Percentiles rank a stretch among this genome's conserved stretches.
Conservation (phyloP, 2,888 invertebrate species). For the Uloborus plumipes region DNA sequence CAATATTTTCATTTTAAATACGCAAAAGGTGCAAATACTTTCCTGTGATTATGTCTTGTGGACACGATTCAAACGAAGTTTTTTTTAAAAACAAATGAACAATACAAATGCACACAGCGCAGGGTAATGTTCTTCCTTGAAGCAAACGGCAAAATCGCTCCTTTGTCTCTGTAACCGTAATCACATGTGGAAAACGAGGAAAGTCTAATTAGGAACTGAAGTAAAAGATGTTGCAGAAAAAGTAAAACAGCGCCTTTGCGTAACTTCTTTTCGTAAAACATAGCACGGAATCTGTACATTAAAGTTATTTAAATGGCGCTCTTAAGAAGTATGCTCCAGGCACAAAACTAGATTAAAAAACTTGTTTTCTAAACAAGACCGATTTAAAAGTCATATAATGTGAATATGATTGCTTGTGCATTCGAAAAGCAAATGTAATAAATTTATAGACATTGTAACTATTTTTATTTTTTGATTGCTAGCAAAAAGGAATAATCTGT, state of each 20-base stretch:
- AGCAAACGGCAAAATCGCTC: background rate
- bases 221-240: conserved; percentile 22
- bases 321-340: conserved; percentile 15
- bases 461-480: no score
- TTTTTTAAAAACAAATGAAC: no score
- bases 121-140: background rate
- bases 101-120: no score
- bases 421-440: no score
- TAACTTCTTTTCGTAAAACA: conserved; percentile 13
- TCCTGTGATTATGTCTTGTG: no score
- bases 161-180: background rate
- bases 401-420: no score
- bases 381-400: conserved; percentile 31
- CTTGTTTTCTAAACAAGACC: conserved; percentile 10
- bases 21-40: no score
- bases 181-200: conserved; percentile 33
- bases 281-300: conserved; percentile 49
- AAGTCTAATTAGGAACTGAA: conserved; percentile 33
- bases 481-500: no score
- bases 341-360: conserved; percentile 20
- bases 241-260: conserved; percentile 17
- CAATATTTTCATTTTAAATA: no score
- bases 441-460: no score
- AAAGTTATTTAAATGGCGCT: conserved; percentile 43
- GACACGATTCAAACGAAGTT: no score